phyloP scores from a whole-genome alignment of 2,113 vertebrate genomes.

The Empidonax traillii region DNA sequence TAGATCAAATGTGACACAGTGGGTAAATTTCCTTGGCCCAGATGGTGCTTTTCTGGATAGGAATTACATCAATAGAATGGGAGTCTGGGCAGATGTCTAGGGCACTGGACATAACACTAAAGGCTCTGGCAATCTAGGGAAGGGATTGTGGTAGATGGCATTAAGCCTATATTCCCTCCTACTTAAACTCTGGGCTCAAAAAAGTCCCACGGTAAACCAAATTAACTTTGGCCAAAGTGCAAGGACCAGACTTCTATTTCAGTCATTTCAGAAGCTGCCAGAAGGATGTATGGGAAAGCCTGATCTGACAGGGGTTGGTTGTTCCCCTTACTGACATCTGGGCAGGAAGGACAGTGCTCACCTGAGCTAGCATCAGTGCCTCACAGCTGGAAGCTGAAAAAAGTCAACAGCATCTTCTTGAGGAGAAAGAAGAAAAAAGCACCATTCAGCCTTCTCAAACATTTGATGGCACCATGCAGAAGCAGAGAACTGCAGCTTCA shows the following conservation, averaged over 20 bases:
- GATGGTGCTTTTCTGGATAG: not conserved
- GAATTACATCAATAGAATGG: not conserved
- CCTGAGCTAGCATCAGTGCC: not conserved
- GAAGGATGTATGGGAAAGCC: not conserved
- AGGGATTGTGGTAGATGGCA: not conserved
- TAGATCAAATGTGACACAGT: not conserved
- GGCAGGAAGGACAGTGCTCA: not conserved
- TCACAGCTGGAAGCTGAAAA: not conserved
- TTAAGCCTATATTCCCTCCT: not conserved
- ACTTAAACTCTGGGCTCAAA: not conserved
- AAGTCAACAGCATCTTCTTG: not conserved
- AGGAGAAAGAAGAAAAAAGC: conserved; percentile 12
- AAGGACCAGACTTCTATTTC: not conserved
- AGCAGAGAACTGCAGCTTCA: not conserved
- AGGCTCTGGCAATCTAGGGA: not conserved
- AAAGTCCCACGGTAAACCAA: not conserved
- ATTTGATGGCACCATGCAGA: not conserved
- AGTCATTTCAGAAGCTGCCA: not conserved
- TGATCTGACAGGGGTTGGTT: not conserved
- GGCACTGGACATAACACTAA: not conserved
- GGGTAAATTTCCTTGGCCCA: not conserved
- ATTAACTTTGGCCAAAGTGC: not conserved
- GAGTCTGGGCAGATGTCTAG: not conserved
- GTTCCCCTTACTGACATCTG: not conserved
- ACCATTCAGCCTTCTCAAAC: not conserved